Evolutionary conservation across 92 coral and sea anemone species (phyloP), one percentile per base, ranked within the genome.

Genomic region (Phymanthus crucifer): DNA sequence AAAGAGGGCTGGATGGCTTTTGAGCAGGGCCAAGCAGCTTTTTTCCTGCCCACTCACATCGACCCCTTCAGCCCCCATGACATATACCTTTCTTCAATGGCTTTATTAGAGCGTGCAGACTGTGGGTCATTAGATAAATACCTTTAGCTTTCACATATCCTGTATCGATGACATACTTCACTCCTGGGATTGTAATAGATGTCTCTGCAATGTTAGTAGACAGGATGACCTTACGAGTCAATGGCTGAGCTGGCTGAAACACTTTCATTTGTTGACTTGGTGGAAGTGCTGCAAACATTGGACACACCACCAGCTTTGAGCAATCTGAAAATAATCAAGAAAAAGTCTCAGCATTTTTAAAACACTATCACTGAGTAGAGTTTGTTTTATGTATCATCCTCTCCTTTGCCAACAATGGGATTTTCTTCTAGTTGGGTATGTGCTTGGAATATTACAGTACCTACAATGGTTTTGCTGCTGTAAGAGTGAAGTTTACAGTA

Each of bases 131-230:
- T n/a, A 11, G n/a, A 56, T n/a, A 35, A 18, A 21, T 78, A 95
- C 99, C 99, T 93, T 89, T 95, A n/a, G 98, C 99, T 40, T 95
- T 95, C 6, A 95, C 99, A 85, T 88, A 95, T 65, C 99, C 99
- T 64, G 99, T 91, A 38, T 95, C 99, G 50, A 95, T 72, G 16
- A 95, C 99, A 90, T 95, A 95, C 78, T 95, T 95, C 0, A 95
- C 94, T 18, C 99, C 99, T 32, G 99, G 96, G 8, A 77, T 95
- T 29, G 99, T 95, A 21, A 95, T 89, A 27, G 99, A 95, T 29
- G 99, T 95, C 81, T 95, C 99, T 14, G 99, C 99, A 85, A 95
- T 93, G 90, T 95, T 95, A 24, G 99, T 95, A 27, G 99, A 91
- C 57, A 95, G 84, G 71, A 95, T 83, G 19, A 95, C 92, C 75